These are phyloP conservation scores for Drosophila austrosaltans DNA, from an alignment of 2,888 invertebrate genomes.

Conservation along the genomic window DNA sequence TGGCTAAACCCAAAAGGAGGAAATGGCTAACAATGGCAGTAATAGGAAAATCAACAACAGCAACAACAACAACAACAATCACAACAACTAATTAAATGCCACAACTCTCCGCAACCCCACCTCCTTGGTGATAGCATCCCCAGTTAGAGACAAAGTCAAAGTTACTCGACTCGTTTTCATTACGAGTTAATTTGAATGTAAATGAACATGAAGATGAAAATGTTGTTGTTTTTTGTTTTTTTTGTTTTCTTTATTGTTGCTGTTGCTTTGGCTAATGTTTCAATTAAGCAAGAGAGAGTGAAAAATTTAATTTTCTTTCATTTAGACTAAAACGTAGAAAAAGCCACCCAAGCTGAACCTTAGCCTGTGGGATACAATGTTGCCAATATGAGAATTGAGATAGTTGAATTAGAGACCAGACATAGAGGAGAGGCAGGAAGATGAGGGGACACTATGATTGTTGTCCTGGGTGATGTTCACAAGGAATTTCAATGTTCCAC, in stretches of 20 bases:
- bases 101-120: constrained; percentile 48
- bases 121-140: constrained; percentile 25
- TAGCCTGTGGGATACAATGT: no score
- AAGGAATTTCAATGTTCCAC: constrained; percentile 75
- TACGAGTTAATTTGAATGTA: constrained; percentile 81
- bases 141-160: constrained; percentile 38
- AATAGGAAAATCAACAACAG: constrained; percentile 26
- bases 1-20: constrained; percentile 56
- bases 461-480: constrained; percentile 76
- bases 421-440: no score
- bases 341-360: constrained; percentile 47
- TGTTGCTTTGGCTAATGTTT: constrained; percentile 73
- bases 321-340: constrained; percentile 47
- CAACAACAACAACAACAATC: constrained; percentile 52
- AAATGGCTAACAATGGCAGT: constrained; percentile 63
- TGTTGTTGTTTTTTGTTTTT: constrained; percentile 36
- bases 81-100: constrained; percentile 77
- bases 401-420: constrained; percentile 21
- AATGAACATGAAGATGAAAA: constrained; percentile 67
- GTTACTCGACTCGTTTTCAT: constrained; percentile 76
- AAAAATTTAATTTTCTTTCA: constrained; percentile 80
- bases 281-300: constrained; percentile 77
- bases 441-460: constrained; percentile 39
- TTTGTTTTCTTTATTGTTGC: background rate
- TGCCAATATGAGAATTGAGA: background rate